Conservation (phyloP, 2,113 vertebrate genomes). For the Hippocampus abdominalis region DNA sequence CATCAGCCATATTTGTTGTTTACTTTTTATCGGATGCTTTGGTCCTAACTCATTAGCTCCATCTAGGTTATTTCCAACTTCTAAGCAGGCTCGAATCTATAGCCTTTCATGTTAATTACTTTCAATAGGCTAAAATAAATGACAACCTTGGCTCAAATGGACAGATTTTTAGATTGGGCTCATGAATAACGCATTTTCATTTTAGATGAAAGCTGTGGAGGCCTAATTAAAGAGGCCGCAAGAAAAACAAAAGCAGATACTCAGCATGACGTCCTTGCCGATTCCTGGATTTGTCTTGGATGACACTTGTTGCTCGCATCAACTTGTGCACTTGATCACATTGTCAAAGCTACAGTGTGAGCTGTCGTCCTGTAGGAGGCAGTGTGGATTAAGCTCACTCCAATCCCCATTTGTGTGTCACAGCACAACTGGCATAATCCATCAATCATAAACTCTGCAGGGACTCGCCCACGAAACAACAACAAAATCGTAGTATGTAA, state of each 20-base stretch:
- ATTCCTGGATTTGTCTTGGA: background rate
- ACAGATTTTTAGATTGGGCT: background rate
- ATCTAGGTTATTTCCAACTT: background rate
- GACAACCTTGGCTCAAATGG: background rate
- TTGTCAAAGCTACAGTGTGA: constrained; percentile 27
- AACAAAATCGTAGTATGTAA: constrained; percentile 13
- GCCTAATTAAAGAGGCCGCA: constrained; percentile 15
- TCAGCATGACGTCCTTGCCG: background rate
- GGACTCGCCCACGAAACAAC: constrained; percentile 11
- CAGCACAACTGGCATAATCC: constrained; percentile 35
- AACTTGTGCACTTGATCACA: constrained; percentile 32
- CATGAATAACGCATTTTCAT: background rate
- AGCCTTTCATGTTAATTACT: background rate
- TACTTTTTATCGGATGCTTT: background rate
- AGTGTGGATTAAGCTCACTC: constrained; percentile 52
- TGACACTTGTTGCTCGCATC: constrained; percentile 22
- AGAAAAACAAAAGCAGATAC: background rate
- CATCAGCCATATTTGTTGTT: background rate
- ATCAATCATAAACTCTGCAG: constrained; percentile 46
- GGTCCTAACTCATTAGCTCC: background rate
- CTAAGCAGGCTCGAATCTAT: background rate
- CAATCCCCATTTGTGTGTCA: constrained; percentile 30
- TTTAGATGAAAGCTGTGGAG: constrained; percentile 7
- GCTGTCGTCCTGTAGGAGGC: constrained; percentile 60
- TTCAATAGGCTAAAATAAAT: background rate